Base-by-base conservation (phyloP, 2,888 invertebrate species). In the Tetramorium bicarinatum region DNA sequence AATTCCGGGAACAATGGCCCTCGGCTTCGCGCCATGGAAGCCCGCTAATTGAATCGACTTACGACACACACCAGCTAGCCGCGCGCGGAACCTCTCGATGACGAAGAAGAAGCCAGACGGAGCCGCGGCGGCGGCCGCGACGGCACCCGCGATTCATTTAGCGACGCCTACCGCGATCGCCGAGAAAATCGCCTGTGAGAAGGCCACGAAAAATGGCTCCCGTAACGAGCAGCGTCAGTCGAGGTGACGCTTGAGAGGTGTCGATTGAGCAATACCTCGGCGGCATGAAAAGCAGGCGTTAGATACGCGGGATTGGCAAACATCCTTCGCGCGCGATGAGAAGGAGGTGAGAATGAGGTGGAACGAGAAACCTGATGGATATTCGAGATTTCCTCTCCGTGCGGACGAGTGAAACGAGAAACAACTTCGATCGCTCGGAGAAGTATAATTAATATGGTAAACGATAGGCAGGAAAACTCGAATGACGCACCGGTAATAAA, bases 1-100 rank as follows among this genome's bases (percentile, higher is more conserved):
- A 92, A 91, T 93, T 93, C 92, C 90, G 90, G 89, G 91, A 93
- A 94, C 94, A 94, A 93, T 93, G 91, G 91, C 88, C 88, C 82
- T 79, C 90, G 89, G 88, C 91, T 90, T 93, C 89, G 88, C 92
- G 90, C 90, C 88, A 89, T 92, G 91, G 92, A 93, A 92, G 93
- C 92, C 92, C 91, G 92, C 92, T 94, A 94, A 94, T 94, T 94
- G 94, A 94, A 93, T 93, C 91, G 91, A 88, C 92, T 93, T 93
- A 91, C 93, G 91, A 92, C 92, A 93, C 89, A 89, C 87, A 56
- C 38, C 79, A 84, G 82, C 54, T 67, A 41, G 61, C 56, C 59
- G 62, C 83, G 64, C 71, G 75, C 34, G 21, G 74, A 83, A 66
- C 67, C 72, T 69, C 59, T 62, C 86, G 88, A 76, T 49, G 62